Evolutionary conservation across 1,140 invertebrate genomes (phyloP).

Genomic region (Meloidogyne floridensis): DNA sequence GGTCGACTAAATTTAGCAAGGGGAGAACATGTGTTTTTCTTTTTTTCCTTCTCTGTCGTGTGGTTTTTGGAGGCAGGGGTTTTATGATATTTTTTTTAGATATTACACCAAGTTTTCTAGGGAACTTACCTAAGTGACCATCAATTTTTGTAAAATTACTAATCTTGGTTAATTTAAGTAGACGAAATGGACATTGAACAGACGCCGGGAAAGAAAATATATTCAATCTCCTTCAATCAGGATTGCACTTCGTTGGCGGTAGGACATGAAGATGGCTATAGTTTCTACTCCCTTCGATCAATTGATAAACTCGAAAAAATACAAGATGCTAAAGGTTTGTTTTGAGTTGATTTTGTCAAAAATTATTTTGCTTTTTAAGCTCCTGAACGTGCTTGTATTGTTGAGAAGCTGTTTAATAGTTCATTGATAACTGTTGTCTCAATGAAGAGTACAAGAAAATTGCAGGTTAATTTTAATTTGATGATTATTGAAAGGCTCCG

Average conservation of each 20-base stretch:
- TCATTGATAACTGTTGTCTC: constrained; percentile 93
- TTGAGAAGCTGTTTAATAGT: constrained; percentile 93
- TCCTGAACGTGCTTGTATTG: constrained; percentile 84
- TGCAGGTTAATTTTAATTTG: constrained; percentile 82
- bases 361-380: constrained; percentile 67
- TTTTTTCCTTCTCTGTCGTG: neutral
- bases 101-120: neutral
- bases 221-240: constrained; percentile 50
- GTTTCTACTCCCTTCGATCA: constrained; percentile 43
- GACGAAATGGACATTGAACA: constrained; percentile 19
- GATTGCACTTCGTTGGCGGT: constrained; percentile 45
- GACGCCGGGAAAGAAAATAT: constrained; percentile 29
- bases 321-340: constrained; percentile 35
- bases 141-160: neutral
- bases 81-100: neutral
- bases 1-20: neutral
- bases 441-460: constrained; percentile 83
- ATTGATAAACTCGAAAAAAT: constrained; percentile 53
- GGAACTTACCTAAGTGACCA: neutral
- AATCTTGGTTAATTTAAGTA: neutral
- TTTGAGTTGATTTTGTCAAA: neutral
- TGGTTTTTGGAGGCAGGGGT: neutral
- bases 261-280: constrained; percentile 55
- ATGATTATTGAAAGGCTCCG: too few relatives aligned
- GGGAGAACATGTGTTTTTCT: neutral